Evolutionary conservation across 2,888 invertebrate species (phyloP).

Genomic region (Luperina nickerlii): DNA sequence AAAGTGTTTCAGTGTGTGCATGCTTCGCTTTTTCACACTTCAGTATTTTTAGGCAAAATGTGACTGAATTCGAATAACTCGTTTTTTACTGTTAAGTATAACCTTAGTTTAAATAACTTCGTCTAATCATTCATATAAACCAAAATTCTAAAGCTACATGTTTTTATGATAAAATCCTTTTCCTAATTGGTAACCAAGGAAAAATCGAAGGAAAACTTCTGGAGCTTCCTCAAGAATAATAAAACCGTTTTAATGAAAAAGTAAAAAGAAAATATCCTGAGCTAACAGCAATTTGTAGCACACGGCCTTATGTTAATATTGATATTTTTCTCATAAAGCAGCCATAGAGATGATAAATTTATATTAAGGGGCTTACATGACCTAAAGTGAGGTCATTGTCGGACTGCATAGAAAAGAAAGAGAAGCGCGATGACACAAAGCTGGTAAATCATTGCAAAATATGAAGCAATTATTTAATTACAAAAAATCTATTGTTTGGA

Average conservation of each 20-base stretch:
- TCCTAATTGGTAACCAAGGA: background rate
- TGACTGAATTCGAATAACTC: constrained; percentile 18
- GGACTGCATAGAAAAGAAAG: no score
- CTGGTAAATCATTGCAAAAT: no score
- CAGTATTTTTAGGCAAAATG: constrained; percentile 9
- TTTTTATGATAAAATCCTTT: background rate
- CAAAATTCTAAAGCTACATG: background rate
- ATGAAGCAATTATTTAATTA: no score
- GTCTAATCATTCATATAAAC: background rate
- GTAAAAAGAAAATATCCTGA: background rate
- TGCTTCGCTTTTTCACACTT: constrained; percentile 17
- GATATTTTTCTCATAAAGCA: constrained; percentile 10
- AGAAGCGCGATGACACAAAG: no score
- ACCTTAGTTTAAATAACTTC: constrained; percentile 3
- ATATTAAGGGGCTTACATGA: background rate
- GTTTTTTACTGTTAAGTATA: background rate
- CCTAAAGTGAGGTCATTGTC: no score
- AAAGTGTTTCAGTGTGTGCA: constrained; percentile 5
- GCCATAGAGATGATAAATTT: background rate
- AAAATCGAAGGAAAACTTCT: background rate
- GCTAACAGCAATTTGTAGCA: background rate
- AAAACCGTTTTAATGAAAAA: background rate
- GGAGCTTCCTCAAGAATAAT: background rate
- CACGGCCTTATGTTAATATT: constrained; percentile 1
- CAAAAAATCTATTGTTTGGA: no score